Base-by-base conservation (phyloP, 1,140 invertebrate genomes). In the Grapholita molesta region DNA sequence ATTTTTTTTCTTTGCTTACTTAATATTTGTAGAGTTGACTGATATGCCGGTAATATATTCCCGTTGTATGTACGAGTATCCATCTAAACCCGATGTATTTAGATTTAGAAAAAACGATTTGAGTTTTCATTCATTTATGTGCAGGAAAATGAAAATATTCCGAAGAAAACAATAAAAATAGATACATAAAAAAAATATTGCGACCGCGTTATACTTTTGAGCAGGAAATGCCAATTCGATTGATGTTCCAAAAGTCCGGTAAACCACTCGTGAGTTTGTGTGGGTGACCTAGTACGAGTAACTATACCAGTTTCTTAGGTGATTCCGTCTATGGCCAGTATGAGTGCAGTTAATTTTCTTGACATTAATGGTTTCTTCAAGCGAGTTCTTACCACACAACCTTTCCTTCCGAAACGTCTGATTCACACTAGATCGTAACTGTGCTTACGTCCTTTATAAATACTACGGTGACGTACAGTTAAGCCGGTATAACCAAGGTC, bases 331-430 rank as follows among this genome's bases (percentile, higher is more conserved):
- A 32, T 25, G 55, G 55, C 25, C 55, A 30, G 38, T 21, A 48
- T 18, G 35, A 18, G 7, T 55, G 53, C 67, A 32, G 21, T 69
- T 72, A 68, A 70, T 68, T 57, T 55, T 66, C 42, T 42, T 73
- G 71, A 73, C 71, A 32, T 73, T 73, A 70, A 73, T 67, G 68
- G 55, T 61, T 7, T 15, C 15, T 61, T 61, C 15, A 32, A 61
- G 25, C 55, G n/a, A 15, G 25, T 65, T 64, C 67, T 73, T 67
- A 70, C 68, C 70, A 38, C 6, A 5, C 21, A 48, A 18, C 4
- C 15, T 21, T 0, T 8, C 42, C 8, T 48, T 21, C 2, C 9
- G 8, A 48, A 48, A 48, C 7, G 18, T 21, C 8, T 0, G 7
- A 21, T 9, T 21, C n/a, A 48, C n/a, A 2, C n/a, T 21, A 21